Evolutionary conservation across 2,797 vertebrate genomes (phyloP), one percentile per base, ranked within the genome.

Genomic region (Chiroxiphia lanceolata): DNA sequence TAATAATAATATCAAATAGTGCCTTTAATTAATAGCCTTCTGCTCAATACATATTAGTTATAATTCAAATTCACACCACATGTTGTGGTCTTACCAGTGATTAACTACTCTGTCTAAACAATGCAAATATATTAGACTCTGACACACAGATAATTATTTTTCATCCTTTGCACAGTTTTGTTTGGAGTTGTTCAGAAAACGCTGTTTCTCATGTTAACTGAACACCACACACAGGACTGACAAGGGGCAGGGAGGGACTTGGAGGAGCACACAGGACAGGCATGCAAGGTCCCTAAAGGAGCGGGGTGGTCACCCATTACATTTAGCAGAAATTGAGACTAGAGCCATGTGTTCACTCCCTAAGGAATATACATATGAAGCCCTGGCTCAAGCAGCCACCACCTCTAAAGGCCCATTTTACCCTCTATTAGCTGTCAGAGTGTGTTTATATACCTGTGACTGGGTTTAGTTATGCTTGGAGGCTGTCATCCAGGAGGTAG

Each of bases 81-180:
- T 44, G 42, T 61, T 77, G 11, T 87, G 81, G 81, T 87, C 68
- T 94, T 85, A 61, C 85, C 64, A 61, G 9, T 96, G 94, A 96
- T 96, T 92, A 96, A 97, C 83, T 97, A 3, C 81, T 65, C 88
- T 93, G 91, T 87, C 94, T 80, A 87, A 95, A 89, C 90, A 94
- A 78, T 64, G 78, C 81, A 95, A 94, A 95, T 94, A 59, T 13
- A 70, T 94, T 67, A 93, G 81, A 50, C 45, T 53, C 79, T 40
- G 81, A 82, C 75, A 83, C 53, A 21, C 1, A 4, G 83, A 34
- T 94, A 89, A 95, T 96, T 94, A 54, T 94, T 96, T 93, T 93
- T 76, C 68, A 85, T 87, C 81, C 64, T 54, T 85, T 1, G 4
- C 64, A 9, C 7, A 33, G 50, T 61, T 92, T 61, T 44, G 60